Base-by-base conservation (phyloP, 2,888 invertebrate species). In the Ectobius pallidus region DNA sequence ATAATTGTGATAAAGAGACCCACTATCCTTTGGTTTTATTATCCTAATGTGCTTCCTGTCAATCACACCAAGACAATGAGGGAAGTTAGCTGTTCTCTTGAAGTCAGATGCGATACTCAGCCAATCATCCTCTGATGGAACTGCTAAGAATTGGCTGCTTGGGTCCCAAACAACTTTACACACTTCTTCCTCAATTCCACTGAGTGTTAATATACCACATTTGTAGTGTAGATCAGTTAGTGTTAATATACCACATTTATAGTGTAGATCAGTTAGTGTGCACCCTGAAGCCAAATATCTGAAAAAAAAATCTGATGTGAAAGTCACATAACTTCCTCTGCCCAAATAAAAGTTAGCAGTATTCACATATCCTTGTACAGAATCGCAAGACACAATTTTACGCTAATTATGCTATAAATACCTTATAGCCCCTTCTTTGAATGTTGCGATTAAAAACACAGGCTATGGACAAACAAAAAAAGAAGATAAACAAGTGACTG, bases 11-110 rank as follows among this genome's bases (percentile, higher is more conserved):
- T 75, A 78, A 70, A 77, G 65, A 27, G 77, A 78, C 52, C 77
- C 77, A 69, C 74, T 76, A 69, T 76, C 42, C 52, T 71, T 69
- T 63, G 79, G 78, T 68, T 76, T 73, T 44, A 75, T 75, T 11
- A 78, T 61, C 74, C 78, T 73, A 20, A 79, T 77, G 69, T 79
- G 78, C 76, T 78, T 79, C 14, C 79, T 78, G 70, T 79, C 78
- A 16, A 78, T 69, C 32, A 79, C 78, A 69, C 77, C 79, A 65
- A 78, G 77, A 72, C 78, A 79, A 75, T 78, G 77, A 44, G 76
- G 78, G 77, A 79, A 79, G 72, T 78, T 78, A 30, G 77, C 75
- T 69, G 75, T 71, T 67, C 73, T 76, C 71, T 77, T 75, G 69
- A 78, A 79, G 63, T 74, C 77, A 71, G 74, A 46, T 67, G 77